phyloP scores from a whole-genome alignment of 2,113 vertebrate species.

The Mesitornis unicolor region DNA sequence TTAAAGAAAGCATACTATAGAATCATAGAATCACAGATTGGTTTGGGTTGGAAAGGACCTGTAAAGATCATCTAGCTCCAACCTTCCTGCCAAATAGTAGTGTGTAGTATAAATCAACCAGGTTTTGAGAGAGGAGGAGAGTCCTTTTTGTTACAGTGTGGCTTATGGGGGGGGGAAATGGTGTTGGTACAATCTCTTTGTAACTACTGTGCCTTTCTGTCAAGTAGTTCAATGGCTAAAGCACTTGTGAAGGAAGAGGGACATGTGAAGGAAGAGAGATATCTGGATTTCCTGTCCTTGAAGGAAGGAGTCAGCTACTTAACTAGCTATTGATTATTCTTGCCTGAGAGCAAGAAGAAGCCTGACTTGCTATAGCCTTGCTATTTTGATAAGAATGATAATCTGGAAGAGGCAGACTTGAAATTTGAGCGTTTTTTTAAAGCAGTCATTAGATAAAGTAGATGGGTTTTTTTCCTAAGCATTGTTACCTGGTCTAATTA shows the following conservation, averaged over 20 bases:
- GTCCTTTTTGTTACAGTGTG: background rate
- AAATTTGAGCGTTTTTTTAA: background rate
- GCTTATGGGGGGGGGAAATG: background rate
- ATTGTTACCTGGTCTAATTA: background rate
- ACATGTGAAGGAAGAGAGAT: no score
- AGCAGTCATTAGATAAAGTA: background rate
- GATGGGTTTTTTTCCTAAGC: background rate
- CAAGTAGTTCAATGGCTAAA: background rate
- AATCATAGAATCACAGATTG: background rate
- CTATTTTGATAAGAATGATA: background rate
- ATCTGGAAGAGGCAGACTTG: background rate
- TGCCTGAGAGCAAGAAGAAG: background rate
- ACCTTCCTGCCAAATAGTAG: fast-evolving
- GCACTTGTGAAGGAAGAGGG: background rate
- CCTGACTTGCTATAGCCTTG: background rate
- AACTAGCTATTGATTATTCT: background rate
- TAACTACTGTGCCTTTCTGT: background rate
- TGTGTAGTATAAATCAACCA: background rate
- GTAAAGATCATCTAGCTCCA: background rate
- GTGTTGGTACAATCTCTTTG: background rate
- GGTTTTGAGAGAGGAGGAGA: background rate
- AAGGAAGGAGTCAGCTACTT: background rate
- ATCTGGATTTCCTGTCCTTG: background rate
- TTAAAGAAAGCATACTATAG: background rate
- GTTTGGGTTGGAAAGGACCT: background rate